Conservation (phyloP, 2,888 invertebrate species). For the Tetragonisca angustula region DNA sequence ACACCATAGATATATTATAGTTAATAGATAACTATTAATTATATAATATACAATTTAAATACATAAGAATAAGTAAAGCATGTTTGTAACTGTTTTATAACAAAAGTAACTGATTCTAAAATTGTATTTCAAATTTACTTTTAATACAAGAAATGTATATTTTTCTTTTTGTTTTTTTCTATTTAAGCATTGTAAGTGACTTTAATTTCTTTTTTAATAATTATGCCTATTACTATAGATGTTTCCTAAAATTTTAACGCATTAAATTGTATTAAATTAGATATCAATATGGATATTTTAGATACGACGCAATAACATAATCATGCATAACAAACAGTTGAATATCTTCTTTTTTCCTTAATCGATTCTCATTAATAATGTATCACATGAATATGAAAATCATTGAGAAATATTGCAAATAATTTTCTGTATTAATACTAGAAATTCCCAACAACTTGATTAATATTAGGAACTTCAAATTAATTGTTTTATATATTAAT, state of each 20-base stretch:
- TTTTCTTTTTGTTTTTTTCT: too few relatives aligned
- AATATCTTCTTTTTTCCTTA: not conserved
- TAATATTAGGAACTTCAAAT: not conserved
- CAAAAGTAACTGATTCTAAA: slow-evolving; percentile 1
- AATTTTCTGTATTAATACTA: not conserved
- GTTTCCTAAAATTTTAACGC: not conserved
- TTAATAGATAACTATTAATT: not conserved
- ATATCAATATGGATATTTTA: not conserved
- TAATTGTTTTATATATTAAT: not conserved
- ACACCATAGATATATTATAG: not conserved
- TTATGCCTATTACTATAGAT: not conserved
- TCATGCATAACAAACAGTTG: not conserved
- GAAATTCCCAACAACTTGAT: not conserved
- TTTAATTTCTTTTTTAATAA: not conserved
- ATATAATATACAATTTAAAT: not conserved
- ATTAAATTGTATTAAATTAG: not conserved
- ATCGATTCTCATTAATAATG: not conserved
- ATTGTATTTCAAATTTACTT: slow-evolving; percentile 5
- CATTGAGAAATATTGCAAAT: not conserved
- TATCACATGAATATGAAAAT: not conserved
- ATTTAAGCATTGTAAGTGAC: too few relatives aligned
- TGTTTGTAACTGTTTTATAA: slow-evolving; percentile 1
- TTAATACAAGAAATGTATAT: not conserved
- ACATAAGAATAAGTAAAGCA: not conserved
- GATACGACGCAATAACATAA: slow-evolving; percentile 33